phyloP scores from a whole-genome alignment of 37 sponge, comb jelly and placozoan species.

The Theonella swinhoei region DNA sequence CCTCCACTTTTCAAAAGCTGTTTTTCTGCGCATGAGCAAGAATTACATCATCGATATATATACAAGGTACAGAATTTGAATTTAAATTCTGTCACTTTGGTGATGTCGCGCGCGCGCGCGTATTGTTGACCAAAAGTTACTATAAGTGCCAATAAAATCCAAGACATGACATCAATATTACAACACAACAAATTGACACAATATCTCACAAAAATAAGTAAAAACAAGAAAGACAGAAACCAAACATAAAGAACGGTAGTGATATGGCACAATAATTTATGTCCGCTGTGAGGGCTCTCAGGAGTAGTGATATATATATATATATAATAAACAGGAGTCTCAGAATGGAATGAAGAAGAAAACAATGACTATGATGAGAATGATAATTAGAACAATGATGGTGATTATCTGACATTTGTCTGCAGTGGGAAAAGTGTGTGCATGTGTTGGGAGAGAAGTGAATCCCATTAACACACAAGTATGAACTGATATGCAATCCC shows the following conservation, averaged over 20 bases:
- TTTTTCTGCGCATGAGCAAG: constrained; percentile 48
- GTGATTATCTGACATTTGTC: constrained; percentile 75
- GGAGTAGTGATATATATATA: neutral
- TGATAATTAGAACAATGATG: constrained; percentile 67
- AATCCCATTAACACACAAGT: neutral
- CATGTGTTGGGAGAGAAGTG: neutral
- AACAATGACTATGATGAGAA: constrained; percentile 62
- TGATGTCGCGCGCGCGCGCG: too few relatives aligned
- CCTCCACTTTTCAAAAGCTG: constrained; percentile 16
- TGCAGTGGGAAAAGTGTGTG: constrained; percentile 38
- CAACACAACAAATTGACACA: too few relatives aligned
- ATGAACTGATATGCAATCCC: too few relatives aligned
- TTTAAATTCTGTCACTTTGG: neutral
- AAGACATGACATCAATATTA: too few relatives aligned
- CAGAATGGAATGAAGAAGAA: constrained; percentile 75
- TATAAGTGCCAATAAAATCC: too few relatives aligned
- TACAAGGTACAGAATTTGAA: neutral
- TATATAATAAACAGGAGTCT: neutral
- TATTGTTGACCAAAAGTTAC: too few relatives aligned
- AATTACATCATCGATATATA: neutral
- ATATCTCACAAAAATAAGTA: too few relatives aligned
- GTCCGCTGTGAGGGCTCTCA: neutral
- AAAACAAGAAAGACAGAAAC: too few relatives aligned
- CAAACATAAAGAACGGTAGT: neutral
- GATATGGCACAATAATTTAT: neutral